A percentile compares a stretch with the other conserved stretches of the same genome.
These are phyloP conservation scores for Heliocidaris erythrogramma DNA, from an alignment of 35 echinoderm and acorn worm species.

Conservation along the genomic window DNA sequence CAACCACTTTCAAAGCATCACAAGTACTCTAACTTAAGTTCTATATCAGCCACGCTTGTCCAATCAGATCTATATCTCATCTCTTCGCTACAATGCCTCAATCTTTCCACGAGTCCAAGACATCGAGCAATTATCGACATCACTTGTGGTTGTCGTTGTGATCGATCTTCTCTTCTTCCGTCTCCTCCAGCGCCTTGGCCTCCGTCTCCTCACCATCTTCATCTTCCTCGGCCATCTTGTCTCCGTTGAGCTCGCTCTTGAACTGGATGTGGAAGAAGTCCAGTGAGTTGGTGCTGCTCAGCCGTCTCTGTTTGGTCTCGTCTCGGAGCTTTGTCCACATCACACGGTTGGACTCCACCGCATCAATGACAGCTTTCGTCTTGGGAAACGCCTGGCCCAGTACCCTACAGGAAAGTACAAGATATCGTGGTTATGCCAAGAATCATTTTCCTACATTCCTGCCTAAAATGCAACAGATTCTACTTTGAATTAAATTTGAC, in stretches of 20 bases:
- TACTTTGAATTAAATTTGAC: too few species aligned
- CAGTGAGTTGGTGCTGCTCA: slow-evolving; percentile 97
- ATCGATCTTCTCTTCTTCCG: slow-evolving; percentile 24
- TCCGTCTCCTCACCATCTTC: slow-evolving; percentile 40
- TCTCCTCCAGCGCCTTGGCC: slow-evolving; percentile 35
- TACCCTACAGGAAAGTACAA: slow-evolving; percentile 60
- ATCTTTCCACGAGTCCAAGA: too few species aligned
- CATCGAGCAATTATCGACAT: background rate
- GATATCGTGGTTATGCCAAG: background rate
- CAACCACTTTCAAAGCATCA: background rate
- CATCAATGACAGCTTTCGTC: slow-evolving; percentile 56
- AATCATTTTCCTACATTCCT: too few species aligned
- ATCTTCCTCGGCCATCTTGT: slow-evolving; percentile 36
- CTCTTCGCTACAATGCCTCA: too few species aligned
- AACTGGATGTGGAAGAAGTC: slow-evolving; percentile 94
- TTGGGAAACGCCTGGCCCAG: slow-evolving; percentile 75
- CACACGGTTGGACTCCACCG: slow-evolving; percentile 67
- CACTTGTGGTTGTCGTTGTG: slow-evolving; percentile 32
- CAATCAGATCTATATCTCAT: background rate
- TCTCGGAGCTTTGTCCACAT: slow-evolving; percentile 83
- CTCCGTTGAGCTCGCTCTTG: slow-evolving; percentile 54
- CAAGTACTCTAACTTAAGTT: background rate
- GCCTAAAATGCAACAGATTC: too few species aligned
- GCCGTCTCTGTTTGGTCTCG: slow-evolving; percentile 74
- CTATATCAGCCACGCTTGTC: background rate